These are phyloP conservation scores for Drosophila lowei DNA, from an alignment of 1,140 invertebrate genomes.

Conservation along the genomic window DNA sequence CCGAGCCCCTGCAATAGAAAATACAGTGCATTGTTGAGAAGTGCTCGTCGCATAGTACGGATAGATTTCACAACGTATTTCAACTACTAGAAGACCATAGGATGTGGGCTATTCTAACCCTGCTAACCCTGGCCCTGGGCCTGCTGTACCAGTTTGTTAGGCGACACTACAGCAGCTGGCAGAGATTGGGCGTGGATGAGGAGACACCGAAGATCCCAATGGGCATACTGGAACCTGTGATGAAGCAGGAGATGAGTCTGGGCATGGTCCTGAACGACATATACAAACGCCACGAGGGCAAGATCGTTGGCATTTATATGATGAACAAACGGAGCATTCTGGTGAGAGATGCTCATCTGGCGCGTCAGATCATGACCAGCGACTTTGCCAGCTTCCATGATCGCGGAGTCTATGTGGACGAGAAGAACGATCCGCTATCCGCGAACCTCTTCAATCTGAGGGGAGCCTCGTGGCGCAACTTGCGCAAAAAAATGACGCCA, in stretches of 20 bases:
- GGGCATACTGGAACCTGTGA: slow-evolving; percentile 47
- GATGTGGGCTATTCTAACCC: slow-evolving; percentile 35
- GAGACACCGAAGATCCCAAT: slow-evolving; percentile 61
- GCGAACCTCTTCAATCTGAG: slow-evolving; percentile 83
- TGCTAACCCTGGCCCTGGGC: slow-evolving; percentile 12
- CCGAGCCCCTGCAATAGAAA: too few relatives aligned
- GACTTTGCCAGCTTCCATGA: slow-evolving; percentile 83
- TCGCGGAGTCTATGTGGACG: slow-evolving; percentile 77
- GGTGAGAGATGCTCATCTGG: slow-evolving; percentile 83
- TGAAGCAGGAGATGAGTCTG: slow-evolving; percentile 43
- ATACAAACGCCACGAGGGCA: slow-evolving; percentile 44
- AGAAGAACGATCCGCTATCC: slow-evolving; percentile 76
- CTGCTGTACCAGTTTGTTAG: slow-evolving; percentile 37
- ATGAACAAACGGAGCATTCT: slow-evolving; percentile 75
- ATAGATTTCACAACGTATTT: too few relatives aligned
- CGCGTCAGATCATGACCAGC: slow-evolving; percentile 82
- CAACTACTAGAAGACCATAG: too few relatives aligned
- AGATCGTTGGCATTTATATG: slow-evolving; percentile 73
- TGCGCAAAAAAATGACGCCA: slow-evolving; percentile 84
- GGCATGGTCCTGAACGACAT: slow-evolving; percentile 59
- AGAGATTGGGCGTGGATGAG: slow-evolving; percentile 54
- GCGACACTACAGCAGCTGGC: slow-evolving; percentile 61
- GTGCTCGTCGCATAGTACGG: too few relatives aligned
- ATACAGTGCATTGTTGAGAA: too few relatives aligned
- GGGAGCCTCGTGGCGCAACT: slow-evolving; percentile 84